Conservation (phyloP, 2,888 invertebrate genomes). For the Eupithecia inturbata region DNA sequence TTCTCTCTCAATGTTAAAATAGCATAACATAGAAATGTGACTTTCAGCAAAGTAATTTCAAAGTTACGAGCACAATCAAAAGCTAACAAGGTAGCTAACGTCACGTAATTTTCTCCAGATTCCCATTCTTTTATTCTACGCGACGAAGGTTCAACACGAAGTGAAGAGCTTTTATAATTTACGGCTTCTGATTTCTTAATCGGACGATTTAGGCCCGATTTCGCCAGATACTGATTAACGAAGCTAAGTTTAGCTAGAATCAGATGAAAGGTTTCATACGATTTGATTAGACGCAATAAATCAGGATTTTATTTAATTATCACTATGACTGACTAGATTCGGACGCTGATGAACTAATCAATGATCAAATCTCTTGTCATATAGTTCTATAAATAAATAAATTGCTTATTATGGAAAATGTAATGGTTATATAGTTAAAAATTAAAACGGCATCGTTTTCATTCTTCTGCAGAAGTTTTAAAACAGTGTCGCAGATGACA, state of each 20-base stretch:
- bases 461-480: no score
- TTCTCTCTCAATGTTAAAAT: not conserved
- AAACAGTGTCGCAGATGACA: no score
- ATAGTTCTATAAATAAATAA: no score
- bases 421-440: no score
- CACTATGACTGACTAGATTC: not conserved
- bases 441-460: no score
- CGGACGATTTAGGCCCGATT: constrained; percentile 6
- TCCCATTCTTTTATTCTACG: constrained; percentile 16
- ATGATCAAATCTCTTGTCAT: no score
- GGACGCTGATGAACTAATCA: no score
- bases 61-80: constrained; percentile 14
- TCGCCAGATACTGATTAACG: not conserved
- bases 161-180: constrained; percentile 24
- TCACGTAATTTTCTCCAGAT: constrained; percentile 23
- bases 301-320: not conserved
- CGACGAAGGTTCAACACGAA: constrained; percentile 27
- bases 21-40: not conserved
- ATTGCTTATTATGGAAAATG: no score
- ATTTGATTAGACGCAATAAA: not conserved
- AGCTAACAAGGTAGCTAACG: constrained; percentile 15
- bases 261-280: not conserved
- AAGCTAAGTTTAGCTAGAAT: not conserved
- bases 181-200: constrained; percentile 24
- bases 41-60: not conserved